phyloP scores from a whole-genome alignment of 2,888 invertebrate genomes.

The Caenorhabditis uteleia region DNA sequence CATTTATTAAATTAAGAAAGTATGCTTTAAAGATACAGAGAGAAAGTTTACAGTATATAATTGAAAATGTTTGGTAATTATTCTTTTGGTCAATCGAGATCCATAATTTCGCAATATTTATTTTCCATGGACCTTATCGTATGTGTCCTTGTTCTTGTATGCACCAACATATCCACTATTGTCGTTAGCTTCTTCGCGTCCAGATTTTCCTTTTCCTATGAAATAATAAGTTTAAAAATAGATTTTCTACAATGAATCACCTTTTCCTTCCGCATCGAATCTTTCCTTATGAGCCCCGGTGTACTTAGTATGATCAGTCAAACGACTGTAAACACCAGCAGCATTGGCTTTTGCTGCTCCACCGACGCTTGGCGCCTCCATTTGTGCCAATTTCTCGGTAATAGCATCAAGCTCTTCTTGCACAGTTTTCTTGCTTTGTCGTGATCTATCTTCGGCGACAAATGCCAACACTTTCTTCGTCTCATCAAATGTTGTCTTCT shows the following conservation, averaged over 20 bases:
- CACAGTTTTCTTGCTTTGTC: slow-evolving; percentile 60
- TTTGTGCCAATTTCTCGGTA: slow-evolving; percentile 59
- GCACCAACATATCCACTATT: slow-evolving; percentile 69
- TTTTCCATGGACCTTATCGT: slow-evolving; percentile 65
- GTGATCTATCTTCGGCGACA: slow-evolving; percentile 66
- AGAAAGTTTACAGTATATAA: too few species aligned
- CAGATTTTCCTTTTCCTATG: slow-evolving; percentile 69
- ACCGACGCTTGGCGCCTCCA: slow-evolving; percentile 64
- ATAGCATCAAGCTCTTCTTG: slow-evolving; percentile 68
- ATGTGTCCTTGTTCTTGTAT: slow-evolving; percentile 70
- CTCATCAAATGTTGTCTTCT: slow-evolving; percentile 68
- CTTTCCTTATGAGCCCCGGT: slow-evolving; percentile 70
- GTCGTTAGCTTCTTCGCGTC: slow-evolving; percentile 60
- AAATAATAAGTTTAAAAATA: slow-evolving; percentile 4
- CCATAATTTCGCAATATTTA: too few species aligned
- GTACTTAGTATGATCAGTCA: slow-evolving; percentile 69
- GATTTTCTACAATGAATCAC: slow-evolving; percentile 5
- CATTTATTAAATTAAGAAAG: background rate
- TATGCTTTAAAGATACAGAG: too few species aligned
- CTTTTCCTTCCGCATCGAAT: slow-evolving; percentile 69
- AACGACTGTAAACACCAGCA: slow-evolving; percentile 66
- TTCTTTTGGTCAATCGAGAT: too few species aligned
- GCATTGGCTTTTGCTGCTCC: slow-evolving; percentile 62
- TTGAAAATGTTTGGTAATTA: too few species aligned
- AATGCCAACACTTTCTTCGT: slow-evolving; percentile 62